These are phyloP conservation scores for Mustelus asterias DNA, from an alignment of 2,113 vertebrate species.

Conservation along the genomic window DNA sequence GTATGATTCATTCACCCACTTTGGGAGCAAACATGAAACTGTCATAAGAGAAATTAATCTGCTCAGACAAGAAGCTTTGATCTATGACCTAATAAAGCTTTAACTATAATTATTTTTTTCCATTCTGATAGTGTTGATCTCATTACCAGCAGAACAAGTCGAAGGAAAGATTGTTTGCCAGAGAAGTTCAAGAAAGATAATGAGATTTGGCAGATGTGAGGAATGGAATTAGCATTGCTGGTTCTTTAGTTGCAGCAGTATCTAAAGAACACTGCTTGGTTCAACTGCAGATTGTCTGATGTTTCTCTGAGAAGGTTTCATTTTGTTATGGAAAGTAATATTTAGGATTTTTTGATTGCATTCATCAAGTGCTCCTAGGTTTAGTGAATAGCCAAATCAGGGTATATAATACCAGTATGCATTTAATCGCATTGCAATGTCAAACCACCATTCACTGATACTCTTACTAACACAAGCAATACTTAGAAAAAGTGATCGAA, in stretches of 20 bases:
- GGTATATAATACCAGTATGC: neutral
- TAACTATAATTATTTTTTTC: neutral
- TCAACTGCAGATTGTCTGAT: neutral
- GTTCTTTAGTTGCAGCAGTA: neutral
- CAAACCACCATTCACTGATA: neutral
- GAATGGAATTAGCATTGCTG: neutral
- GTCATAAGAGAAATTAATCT: neutral
- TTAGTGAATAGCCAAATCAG: neutral
- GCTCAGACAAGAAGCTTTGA: neutral
- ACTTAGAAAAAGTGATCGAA: neutral
- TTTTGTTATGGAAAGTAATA: neutral
- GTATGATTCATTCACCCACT: neutral
- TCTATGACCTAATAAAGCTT: neutral
- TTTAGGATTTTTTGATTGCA: neutral
- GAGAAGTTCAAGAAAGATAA: neutral
- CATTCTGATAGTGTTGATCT: neutral
- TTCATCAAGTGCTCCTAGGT: neutral
- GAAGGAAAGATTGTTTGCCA: neutral
- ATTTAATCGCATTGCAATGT: neutral
- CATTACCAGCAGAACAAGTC: neutral
- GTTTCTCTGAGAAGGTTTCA: neutral
- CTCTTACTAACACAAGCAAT: neutral
- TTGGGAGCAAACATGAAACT: neutral
- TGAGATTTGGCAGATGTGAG: neutral
- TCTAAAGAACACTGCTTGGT: neutral